Conservation (phyloP, 2,113 vertebrate species). For the Notarius quadriscutis region DNA sequence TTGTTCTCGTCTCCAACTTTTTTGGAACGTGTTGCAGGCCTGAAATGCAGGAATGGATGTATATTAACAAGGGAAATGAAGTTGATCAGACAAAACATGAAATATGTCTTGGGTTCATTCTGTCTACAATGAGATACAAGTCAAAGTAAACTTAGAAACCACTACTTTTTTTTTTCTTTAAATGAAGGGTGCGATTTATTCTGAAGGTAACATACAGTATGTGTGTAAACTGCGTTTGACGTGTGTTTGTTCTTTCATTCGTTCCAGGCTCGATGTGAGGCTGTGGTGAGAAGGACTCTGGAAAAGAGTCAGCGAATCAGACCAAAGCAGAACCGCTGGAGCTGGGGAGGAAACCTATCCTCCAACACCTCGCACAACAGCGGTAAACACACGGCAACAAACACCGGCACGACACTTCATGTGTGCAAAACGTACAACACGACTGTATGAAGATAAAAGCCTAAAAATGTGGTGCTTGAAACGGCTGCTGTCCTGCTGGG, state of each 20-base stretch:
- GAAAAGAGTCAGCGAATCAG: slow-evolving; percentile 81
- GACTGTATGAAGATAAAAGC: slow-evolving; percentile 64
- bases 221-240: not conserved
- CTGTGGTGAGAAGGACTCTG: slow-evolving; percentile 81
- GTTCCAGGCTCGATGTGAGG: slow-evolving; percentile 81
- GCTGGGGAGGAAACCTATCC: slow-evolving; percentile 79
- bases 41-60: too few species aligned
- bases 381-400: slow-evolving; percentile 66
- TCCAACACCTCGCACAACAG: slow-evolving; percentile 64
- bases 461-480: not conserved
- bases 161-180: not conserved
- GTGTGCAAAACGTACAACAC: not conserved
- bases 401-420: not conserved
- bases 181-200: not conserved
- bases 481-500: not conserved
- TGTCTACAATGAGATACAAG: too few species aligned
- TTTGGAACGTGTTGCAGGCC: too few species aligned
- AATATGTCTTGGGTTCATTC: too few species aligned
- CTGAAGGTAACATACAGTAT: not conserved
- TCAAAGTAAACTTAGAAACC: too few species aligned
- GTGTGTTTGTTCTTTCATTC: slow-evolving; percentile 4
- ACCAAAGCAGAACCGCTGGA: slow-evolving; percentile 80
- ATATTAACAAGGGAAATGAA: too few species aligned
- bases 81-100: too few species aligned
- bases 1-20: too few species aligned